These are phyloP conservation scores for Campoletis sonorensis DNA, from an alignment of 1,140 invertebrate species.

Conservation along the genomic window DNA sequence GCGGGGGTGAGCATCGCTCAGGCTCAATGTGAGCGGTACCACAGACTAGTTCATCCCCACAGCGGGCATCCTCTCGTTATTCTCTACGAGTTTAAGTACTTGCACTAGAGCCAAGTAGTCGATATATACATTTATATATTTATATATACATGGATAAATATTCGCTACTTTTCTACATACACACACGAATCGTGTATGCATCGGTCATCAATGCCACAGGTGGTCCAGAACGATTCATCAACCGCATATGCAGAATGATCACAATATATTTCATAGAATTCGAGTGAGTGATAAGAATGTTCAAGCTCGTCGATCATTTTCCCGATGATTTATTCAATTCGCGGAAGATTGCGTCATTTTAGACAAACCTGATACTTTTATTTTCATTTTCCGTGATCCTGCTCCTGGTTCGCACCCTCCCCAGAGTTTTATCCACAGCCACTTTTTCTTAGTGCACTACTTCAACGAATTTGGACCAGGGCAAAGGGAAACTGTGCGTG, in stretches of 20 bases:
- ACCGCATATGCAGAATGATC: not conserved
- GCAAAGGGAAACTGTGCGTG: too few relatives aligned
- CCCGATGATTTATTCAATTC: not conserved
- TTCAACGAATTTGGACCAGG: too few relatives aligned
- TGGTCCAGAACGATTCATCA: constrained; percentile 14
- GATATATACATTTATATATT: not conserved
- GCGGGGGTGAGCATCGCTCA: constrained; percentile 25
- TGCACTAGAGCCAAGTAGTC: not conserved
- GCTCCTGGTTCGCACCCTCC: too few relatives aligned
- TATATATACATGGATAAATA: not conserved
- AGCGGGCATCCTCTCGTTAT: constrained; percentile 25
- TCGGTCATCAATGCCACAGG: constrained; percentile 11
- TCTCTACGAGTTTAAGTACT: not conserved
- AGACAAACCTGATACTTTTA: not conserved
- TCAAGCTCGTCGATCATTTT: constrained; percentile 1
- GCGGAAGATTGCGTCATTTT: not conserved
- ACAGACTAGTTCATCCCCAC: not conserved
- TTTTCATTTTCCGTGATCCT: too few relatives aligned
- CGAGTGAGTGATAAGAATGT: not conserved
- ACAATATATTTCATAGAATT: not conserved
- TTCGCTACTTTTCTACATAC: constrained; percentile 3
- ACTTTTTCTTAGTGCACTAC: too few relatives aligned
- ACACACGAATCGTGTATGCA: not conserved
- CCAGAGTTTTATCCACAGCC: too few relatives aligned
- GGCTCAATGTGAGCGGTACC: not conserved